Evolutionary conservation across 2,113 vertebrate genomes (phyloP).

Genomic region (Osmerus mordax): DNA sequence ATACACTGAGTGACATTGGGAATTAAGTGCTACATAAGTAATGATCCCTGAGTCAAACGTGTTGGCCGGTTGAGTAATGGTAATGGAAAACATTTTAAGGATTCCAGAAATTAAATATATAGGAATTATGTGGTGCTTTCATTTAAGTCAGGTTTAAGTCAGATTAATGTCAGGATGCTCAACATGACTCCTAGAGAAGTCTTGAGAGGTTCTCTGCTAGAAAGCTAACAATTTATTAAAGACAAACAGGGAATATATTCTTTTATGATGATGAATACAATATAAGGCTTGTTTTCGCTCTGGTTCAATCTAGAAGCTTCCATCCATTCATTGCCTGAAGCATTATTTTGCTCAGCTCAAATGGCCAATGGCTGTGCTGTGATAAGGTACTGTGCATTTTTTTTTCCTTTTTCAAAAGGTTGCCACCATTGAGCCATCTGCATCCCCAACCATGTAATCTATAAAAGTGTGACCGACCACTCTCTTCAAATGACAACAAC

Average conservation of each 20-base stretch:
- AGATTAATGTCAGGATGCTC: no score
- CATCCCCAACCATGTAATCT: neutral
- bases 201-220: no score
- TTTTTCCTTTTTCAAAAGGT: neutral
- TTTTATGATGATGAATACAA: no score
- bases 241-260: no score
- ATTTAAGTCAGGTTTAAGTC: neutral
- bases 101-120: neutral
- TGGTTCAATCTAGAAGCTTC: neutral
- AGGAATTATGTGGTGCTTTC: neutral
- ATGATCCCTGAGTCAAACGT: conserved; percentile 34
- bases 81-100: neutral
- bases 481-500: neutral
- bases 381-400: neutral
- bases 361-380: neutral
- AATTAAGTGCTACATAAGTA: conserved; percentile 49
- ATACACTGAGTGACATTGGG: conserved; percentile 35
- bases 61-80: neutral
- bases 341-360: neutral
- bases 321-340: neutral
- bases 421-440: neutral
- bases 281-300: neutral
- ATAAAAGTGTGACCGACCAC: neutral
- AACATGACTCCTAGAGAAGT: no score
- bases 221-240: no score